Evolutionary conservation across 1,140 invertebrate genomes (phyloP), one percentile per base, ranked within the genome.

Genomic region (Eriosoma lanigerum): DNA sequence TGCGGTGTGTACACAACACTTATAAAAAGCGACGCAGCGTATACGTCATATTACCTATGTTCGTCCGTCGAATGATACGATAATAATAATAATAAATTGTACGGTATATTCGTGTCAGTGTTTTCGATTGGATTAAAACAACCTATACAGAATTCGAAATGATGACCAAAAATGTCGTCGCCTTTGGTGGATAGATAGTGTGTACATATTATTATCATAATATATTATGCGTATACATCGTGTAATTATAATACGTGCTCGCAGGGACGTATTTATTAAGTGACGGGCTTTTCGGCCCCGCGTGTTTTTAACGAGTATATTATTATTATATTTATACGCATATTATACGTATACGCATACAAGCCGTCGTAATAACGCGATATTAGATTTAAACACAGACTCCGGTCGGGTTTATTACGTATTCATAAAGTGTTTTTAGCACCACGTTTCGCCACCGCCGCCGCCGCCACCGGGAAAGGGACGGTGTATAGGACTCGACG

Each of bases 381-480:
- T 78, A 78, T 78, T 78, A 62, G 56, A 78, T 78, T 78, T 62
- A 48, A 78, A 78, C 75, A 78, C 75, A 21, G 38, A 78, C 56
- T 78, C 72, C 26, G 52, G 15, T 54, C 50, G 52, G 72, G 72
- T 75, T 58, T 78, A 62, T 78, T 78, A 78, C 24, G 75, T 78
- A 78, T 78, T 78, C 75, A 78, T 62, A 78, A 78, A 78, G 75
- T 78, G 75, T 78, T 78, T 78, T 78, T 58, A 73, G 70, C 46
- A 32, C 58, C 58, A 44, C 4, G 19, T 19, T 13, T 44, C 48
- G 24, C 68, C 68, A 12, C 46, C 13, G 13, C 50, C 46, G 26
- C 38, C 66, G 21, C 21, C 48, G 44, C 24, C 46, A 44, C 1
- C 19, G 46, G 24, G 24, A 29, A 46, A 46, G 44, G 46, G 38